These are phyloP conservation scores for Carettochelys insculpta DNA, from an alignment of 2,113 vertebrate species.

Conservation along the genomic window DNA sequence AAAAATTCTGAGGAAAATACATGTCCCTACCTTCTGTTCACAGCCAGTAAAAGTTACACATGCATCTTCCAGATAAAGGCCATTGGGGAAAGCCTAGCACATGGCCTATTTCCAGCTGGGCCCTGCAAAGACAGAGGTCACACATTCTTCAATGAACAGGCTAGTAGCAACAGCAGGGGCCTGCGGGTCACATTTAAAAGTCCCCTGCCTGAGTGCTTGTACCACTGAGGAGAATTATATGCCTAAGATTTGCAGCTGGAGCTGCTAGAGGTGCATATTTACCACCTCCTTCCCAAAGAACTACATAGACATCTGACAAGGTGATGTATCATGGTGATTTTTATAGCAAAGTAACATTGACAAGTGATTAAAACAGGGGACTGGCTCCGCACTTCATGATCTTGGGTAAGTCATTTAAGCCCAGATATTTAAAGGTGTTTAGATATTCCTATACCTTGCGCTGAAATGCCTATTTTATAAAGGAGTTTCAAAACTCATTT, in stretches of 20 bases:
- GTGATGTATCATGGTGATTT: not conserved
- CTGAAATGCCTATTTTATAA: too few species aligned
- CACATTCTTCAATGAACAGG: not conserved
- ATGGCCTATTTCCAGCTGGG: not conserved
- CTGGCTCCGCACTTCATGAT: not conserved
- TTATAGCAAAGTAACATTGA: not conserved
- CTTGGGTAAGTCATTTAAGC: too few species aligned
- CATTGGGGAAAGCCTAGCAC: not conserved
- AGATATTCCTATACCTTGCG: too few species aligned
- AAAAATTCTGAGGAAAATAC: not conserved
- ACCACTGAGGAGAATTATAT: not conserved
- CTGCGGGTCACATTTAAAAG: not conserved
- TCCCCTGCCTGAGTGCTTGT: not conserved
- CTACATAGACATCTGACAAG: not conserved
- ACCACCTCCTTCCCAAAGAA: not conserved
- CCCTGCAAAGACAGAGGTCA: not conserved
- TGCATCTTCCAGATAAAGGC: not conserved
- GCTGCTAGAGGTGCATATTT: not conserved
- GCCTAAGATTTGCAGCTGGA: not conserved
- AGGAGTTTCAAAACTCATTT: too few species aligned
- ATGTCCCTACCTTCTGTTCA: not conserved
- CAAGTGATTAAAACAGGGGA: not conserved
- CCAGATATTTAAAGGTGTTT: too few species aligned
- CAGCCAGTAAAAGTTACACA: not conserved
- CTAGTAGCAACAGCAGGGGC: not conserved